Evolutionary conservation across 2,113 vertebrate genomes (phyloP), one percentile per base, ranked within the genome.

Genomic region (Aleadryas rufinucha): DNA sequence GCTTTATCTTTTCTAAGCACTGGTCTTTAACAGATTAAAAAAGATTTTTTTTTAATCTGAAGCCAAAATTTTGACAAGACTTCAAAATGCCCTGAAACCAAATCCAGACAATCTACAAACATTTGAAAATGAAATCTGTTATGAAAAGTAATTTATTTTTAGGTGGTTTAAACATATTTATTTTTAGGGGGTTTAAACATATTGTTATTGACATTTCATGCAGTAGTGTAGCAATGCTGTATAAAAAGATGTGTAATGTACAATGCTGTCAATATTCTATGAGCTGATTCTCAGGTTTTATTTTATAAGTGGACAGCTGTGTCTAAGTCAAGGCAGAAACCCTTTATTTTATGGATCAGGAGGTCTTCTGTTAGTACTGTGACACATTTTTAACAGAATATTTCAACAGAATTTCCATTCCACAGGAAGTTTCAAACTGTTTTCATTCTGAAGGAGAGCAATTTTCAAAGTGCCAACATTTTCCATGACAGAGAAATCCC

Each of bases 321-420:
- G 2, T 78, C 68, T 70, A 56, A 86, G 64, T 63, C 50, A 88
- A 90, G 63, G 54, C 63, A 92, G 35, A 88, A 95, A 49, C 20
- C 23, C 75, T 70, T 72, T 66, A 60, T 57, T 95, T 93, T 75
- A 89, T 76, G 78, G 71, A 84, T 47, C 15, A 11, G 52, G 41
- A 95, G 31, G 76, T 69, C 68, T 90, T 87, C 89, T 82, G 72
- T 90, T 96, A 95, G 47, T 78, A 86, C 72, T 37, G 47, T 87
- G 93, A 92, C 86, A 92, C 27, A 84, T 84, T 88, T 93, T 92
- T 90, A 47, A 95, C 35, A 81, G 80, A 89, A 30, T 92, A 91
- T 90, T 94, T 96, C 61, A 75, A 68, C 78, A 94, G 84, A 91
- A 93, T 96, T 96, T 96, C 93, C 91, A 90, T 84, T 90, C 72